Evolutionary conservation across 2,797 vertebrate genomes (phyloP).

Genomic region (Lagorchestes hirsutus): DNA sequence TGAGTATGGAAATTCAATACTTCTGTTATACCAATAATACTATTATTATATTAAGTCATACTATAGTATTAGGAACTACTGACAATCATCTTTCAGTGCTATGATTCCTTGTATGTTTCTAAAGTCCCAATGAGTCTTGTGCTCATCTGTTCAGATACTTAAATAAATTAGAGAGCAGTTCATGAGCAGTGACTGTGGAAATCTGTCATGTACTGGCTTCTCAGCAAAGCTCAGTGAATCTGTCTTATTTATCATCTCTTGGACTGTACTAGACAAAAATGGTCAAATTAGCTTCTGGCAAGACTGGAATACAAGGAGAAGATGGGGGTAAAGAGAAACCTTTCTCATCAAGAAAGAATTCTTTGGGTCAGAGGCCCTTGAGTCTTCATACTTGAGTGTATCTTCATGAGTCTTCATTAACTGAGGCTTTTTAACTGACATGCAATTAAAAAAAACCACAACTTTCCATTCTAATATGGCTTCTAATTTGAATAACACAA

Average conservation of each 20-base stretch:
- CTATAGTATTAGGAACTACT: slow-evolving; percentile 8
- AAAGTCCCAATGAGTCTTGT: slow-evolving; percentile 21
- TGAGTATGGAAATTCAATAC: background rate
- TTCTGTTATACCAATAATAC: background rate
- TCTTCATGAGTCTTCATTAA: background rate
- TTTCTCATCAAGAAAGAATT: background rate
- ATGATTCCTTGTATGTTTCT: slow-evolving; percentile 7
- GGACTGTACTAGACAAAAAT: background rate
- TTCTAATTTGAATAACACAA: slow-evolving; percentile 2
- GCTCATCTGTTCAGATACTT: background rate
- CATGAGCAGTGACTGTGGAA: background rate
- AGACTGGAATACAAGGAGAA: background rate
- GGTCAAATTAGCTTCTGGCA: slow-evolving; percentile 1
- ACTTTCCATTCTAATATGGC: background rate
- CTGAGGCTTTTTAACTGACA: background rate
- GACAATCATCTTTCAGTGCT: background rate
- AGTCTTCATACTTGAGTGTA: background rate
- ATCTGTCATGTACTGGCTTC: background rate
- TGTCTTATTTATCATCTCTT: background rate
- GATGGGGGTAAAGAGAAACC: background rate
- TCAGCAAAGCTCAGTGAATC: slow-evolving; percentile 9
- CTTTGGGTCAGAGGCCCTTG: background rate
- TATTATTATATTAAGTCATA: background rate
- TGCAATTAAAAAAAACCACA: background rate
- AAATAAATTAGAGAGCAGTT: slow-evolving; percentile 11